phyloP scores from a whole-genome alignment of 2,797 vertebrate species.

The Sus cebifrons region DNA sequence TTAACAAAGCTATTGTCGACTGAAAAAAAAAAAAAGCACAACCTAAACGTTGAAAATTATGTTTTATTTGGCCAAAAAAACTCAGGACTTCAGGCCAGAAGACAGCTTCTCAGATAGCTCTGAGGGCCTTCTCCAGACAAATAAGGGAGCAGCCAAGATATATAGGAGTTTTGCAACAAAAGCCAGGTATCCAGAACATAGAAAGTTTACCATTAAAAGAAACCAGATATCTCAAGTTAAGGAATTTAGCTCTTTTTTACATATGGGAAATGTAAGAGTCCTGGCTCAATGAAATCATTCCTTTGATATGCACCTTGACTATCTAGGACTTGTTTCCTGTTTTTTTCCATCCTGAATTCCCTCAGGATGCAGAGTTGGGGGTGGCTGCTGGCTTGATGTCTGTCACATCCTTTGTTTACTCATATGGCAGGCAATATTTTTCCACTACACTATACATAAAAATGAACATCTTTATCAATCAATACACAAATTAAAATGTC shows the following conservation, averaged over 20 bases:
- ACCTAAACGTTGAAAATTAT: neutral
- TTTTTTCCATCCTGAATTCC: neutral
- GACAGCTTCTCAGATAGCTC: neutral
- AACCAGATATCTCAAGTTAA: neutral
- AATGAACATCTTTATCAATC: constrained; percentile 38
- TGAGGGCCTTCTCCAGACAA: neutral
- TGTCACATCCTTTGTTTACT: neutral
- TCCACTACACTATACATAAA: neutral
- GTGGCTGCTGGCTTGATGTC: neutral
- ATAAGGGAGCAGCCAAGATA: neutral
- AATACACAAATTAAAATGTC: constrained; percentile 44
- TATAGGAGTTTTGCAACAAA: neutral
- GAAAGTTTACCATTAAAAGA: neutral
- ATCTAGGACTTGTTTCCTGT: neutral
- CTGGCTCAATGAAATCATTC: neutral
- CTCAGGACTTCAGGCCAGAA: neutral
- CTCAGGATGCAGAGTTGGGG: neutral
- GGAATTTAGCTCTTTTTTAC: neutral
- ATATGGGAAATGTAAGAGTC: neutral
- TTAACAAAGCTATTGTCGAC: neutral
- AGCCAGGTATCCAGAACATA: neutral
- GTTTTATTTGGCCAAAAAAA: neutral
- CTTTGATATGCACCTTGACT: neutral
- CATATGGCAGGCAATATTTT: neutral
- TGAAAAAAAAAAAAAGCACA: neutral